Evolutionary conservation across 2,113 vertebrate genomes (phyloP).

Genomic region (Semnornis frantzii): DNA sequence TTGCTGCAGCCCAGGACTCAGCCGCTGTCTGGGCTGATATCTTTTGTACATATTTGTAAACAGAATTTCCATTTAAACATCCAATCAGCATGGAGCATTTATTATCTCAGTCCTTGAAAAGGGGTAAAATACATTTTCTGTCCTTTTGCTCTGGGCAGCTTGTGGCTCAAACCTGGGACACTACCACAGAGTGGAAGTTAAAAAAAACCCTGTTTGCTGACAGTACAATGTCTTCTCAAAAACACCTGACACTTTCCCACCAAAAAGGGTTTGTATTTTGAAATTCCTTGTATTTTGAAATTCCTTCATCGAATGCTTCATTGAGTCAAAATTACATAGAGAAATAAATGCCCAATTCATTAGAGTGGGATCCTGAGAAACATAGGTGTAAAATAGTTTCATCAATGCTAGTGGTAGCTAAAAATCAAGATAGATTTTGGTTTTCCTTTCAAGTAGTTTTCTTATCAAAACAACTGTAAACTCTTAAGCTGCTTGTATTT

Average conservation of each 20-base stretch:
- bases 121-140: no score
- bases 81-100: no score
- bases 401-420: neutral
- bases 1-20: no score
- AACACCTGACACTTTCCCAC: neutral
- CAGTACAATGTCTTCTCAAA: neutral
- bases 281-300: neutral
- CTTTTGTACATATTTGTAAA: no score
- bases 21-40: no score
- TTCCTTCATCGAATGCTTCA: neutral
- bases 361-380: neutral
- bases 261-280: neutral
- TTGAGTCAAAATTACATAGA: neutral
- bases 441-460: neutral
- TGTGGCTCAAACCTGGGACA: no score
- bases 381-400: neutral
- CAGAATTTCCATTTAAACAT: no score
- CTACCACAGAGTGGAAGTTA: neutral
- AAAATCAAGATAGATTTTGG: neutral
- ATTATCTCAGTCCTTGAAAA: no score
- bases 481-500: neutral
- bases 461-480: neutral
- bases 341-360: neutral
- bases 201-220: neutral
- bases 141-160: no score